A percentile compares a stretch with the other conserved stretches of the same genome.
phyloP scores from a whole-genome alignment of 2,113 vertebrate genomes.

The Furnarius figulus region DNA sequence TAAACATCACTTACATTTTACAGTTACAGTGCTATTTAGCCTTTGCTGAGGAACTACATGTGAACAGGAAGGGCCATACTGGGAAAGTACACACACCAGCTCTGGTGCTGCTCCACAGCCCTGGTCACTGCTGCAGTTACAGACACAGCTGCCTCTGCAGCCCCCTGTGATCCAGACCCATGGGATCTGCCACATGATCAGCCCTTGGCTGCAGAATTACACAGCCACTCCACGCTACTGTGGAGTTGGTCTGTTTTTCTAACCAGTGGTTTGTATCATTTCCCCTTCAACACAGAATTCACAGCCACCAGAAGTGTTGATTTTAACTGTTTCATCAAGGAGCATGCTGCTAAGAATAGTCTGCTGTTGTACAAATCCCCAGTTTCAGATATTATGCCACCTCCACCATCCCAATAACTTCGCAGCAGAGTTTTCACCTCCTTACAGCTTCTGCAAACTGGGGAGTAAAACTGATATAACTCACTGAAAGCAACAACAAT shows the following conservation, averaged over 20 bases:
- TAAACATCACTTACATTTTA: background rate
- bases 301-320: background rate
- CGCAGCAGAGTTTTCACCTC: background rate
- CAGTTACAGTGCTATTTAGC: background rate
- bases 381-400: background rate
- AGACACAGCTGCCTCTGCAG: background rate
- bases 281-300: background rate
- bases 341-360: background rate
- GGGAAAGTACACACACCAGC: background rate
- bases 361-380: background rate
- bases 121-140: background rate
- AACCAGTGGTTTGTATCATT: background rate
- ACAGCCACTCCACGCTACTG: fast-evolving
- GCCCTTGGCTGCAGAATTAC: background rate
- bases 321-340: background rate
- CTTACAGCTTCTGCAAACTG: background rate
- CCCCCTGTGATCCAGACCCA: background rate
- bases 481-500: background rate
- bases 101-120: background rate
- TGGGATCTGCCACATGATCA: background rate
- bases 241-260: background rate
- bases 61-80: background rate
- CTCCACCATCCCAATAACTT: background rate
- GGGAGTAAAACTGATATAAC: background rate
- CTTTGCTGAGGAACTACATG: background rate